phyloP scores from a whole-genome alignment of 1,140 invertebrate genomes.

The Orchesella cincta region DNA sequence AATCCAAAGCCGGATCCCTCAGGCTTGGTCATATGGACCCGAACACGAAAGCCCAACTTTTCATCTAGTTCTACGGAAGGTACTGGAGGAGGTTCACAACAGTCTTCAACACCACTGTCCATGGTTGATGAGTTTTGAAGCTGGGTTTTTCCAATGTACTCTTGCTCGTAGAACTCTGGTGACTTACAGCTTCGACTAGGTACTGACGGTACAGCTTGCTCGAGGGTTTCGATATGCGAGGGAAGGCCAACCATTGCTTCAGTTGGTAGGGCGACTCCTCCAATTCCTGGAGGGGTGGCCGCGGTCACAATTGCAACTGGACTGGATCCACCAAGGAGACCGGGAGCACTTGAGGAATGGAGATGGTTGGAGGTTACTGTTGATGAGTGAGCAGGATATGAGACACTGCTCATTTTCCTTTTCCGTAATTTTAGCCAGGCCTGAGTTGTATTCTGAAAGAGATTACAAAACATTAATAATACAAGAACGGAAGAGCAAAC shows the following conservation, averaged over 20 bases:
- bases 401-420: slow-evolving; percentile 44
- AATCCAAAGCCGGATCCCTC: slow-evolving; percentile 45
- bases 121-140: slow-evolving; percentile 46
- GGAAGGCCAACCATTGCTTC: not conserved
- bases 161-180: not conserved
- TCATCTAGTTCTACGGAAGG: slow-evolving; percentile 41
- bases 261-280: not conserved
- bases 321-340: not conserved
- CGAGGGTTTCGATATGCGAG: not conserved
- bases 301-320: no score
- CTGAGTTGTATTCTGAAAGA: slow-evolving; percentile 33
- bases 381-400: slow-evolving; percentile 10
- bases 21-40: slow-evolving; percentile 38
- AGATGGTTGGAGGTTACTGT: not conserved
- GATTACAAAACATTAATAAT: no score
- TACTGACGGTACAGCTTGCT: not conserved
- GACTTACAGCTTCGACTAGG: not conserved
- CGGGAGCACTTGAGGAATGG: not conserved
- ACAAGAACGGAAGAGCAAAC: no score
- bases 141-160: slow-evolving; percentile 19
- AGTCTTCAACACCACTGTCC: slow-evolving; percentile 49
- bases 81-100: slow-evolving; percentile 35
- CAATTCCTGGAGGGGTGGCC: not conserved
- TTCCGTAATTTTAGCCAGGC: slow-evolving; percentile 44
- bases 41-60: slow-evolving; percentile 32